Evolutionary conservation across 2,888 invertebrate genomes (phyloP).

Genomic region (Tenthredo amoena): DNA sequence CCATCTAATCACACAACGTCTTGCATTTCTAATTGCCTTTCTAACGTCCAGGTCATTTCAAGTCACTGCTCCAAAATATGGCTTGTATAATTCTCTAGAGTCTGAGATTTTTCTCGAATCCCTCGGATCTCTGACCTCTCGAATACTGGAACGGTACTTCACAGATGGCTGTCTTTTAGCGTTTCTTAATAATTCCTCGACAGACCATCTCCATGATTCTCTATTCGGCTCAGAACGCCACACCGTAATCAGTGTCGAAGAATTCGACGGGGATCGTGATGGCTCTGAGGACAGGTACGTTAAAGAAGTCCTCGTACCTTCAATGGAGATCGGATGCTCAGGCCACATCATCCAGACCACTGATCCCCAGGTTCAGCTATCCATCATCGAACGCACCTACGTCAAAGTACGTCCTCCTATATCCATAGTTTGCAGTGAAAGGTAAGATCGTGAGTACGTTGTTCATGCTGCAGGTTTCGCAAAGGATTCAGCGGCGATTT

Average conservation of each 20-base stretch:
- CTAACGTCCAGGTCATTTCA: background rate
- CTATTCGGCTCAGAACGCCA: background rate
- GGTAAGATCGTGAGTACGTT: background rate
- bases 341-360: conserved; percentile 17
- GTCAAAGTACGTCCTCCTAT: background rate
- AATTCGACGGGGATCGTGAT: background rate
- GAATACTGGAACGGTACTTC: background rate
- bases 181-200: background rate
- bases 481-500: conserved; percentile 14
- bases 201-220: background rate
- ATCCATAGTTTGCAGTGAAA: background rate
- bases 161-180: background rate
- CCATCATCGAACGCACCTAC: conserved; percentile 18
- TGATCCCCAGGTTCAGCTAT: background rate
- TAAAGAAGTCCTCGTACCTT: background rate
- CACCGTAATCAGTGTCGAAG: background rate
- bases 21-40: background rate
- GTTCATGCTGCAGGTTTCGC: background rate
- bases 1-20: background rate
- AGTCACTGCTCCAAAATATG: background rate
- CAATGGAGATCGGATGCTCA: conserved; percentile 22
- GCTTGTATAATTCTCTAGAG: background rate
- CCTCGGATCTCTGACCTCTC: background rate
- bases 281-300: background rate
- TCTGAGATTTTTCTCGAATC: background rate